Evolutionary conservation across 2,888 invertebrate species (phyloP).

Genomic region (Pasiphila rectangulata): DNA sequence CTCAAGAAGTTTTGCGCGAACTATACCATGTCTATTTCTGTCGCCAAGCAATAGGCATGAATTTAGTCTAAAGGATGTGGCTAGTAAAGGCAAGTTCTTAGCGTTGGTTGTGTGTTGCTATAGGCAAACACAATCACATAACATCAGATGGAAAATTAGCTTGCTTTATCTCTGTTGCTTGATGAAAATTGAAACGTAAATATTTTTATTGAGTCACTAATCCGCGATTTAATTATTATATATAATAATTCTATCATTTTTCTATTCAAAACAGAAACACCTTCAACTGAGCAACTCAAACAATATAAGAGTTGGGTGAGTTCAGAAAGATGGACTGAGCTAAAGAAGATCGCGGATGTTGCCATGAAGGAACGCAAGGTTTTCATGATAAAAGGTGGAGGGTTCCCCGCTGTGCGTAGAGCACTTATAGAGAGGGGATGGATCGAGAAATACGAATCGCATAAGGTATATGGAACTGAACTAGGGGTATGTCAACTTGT

Average conservation of each 20-base stretch:
- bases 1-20: no score
- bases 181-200: no score
- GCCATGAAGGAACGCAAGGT: slow-evolving; percentile 84
- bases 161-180: no score
- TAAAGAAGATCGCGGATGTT: slow-evolving; percentile 83
- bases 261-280: slow-evolving; percentile 26
- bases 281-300: slow-evolving; percentile 67
- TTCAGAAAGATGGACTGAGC: slow-evolving; percentile 83
- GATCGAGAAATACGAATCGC: slow-evolving; percentile 84
- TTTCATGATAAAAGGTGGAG: slow-evolving; percentile 86
- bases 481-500: slow-evolving; percentile 16
- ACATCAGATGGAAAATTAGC: no score
- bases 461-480: slow-evolving; percentile 53
- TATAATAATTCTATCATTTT: neutral
- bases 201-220: no score
- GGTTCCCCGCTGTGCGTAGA: slow-evolving; percentile 85
- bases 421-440: slow-evolving; percentile 87
- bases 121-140: no score
- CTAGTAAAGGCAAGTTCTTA: no score
- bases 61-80: no score
- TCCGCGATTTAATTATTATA: no score
- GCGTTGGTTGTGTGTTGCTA: no score
- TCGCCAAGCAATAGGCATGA: no score
- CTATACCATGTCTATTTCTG: no score
- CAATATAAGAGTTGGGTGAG: slow-evolving; percentile 81